Base-by-base conservation (phyloP, 2,113 vertebrate species). In the Spea multiplicata region DNA sequence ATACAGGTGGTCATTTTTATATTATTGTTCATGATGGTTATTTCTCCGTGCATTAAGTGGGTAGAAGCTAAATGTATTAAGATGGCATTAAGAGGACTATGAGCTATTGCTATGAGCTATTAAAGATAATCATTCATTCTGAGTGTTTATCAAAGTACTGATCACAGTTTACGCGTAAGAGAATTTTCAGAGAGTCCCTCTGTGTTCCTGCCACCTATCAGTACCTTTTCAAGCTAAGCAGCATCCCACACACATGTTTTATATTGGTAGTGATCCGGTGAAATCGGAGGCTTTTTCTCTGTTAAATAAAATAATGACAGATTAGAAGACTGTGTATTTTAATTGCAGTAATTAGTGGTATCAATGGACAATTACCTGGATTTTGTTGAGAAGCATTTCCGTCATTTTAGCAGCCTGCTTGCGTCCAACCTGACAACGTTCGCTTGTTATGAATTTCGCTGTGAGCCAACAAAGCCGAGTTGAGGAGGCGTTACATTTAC, bases 231-330 rank as follows among this genome's bases (percentile, higher is more conserved):
- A 68, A 4, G 8, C 5, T 16, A 64, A 74, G 47, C 46, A 66
- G 44, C 59, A 84, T 78, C 16, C 82, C 83, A 7, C 83, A 86
- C 46, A 84, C 66, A 66, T 76, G 86, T 6, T 78, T 81, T 49
- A 85, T 78, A 16, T 72, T 55, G 30, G 62, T 1, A 8, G 71
- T 71, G 0, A 62, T 61, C 9, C 69, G 4, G 12, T 30, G n/a
- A 14, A 85, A 83, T 6, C 73, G 14, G 5, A 17, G 62, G 13
- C 64, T 13, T 44, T 7, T 45, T 46, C 50, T 46, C 77, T 73
- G 64, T 67, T 46, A 52, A 67, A 12, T 30, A 30, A 67, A 67
- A 55, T 64, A 55, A 5, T 44, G 55, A 9, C 44, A 16, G 65
- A 48, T 71, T 71, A 71, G 47, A 55, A 30, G n/a, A 17, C 55